Evolutionary conservation across 1,140 invertebrate species (phyloP), one percentile per base, ranked within the genome.

Genomic region (Microplitis mediator): DNA sequence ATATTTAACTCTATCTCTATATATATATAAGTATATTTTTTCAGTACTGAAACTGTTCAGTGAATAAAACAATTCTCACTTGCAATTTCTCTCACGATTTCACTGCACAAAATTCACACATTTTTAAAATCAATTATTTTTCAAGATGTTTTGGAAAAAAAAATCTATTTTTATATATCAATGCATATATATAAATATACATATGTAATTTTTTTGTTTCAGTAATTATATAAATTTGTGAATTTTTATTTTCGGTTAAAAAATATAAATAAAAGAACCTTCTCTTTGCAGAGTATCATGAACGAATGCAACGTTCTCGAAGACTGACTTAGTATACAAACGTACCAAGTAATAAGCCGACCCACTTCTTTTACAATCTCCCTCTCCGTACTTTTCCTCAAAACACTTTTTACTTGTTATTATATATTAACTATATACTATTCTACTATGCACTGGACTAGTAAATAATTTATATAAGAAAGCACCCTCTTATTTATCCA

Each of bases 261-360:
- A 63, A 51, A 14, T 35, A 32, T 34, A 4, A 3, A 65, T 45
- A 72, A 71, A 75, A 69, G 79, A 66, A 76, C 79, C 73, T 74
- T 80, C 73, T 75, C 79, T 76, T 75, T 75, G 65, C 80, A 79
- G 76, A 76, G 79, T 79, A 73, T 78, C 74, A 78, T 76, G 77
- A 77, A 81, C 68, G 79, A 85, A 82, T 86, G 84, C 78, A 80
- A 74, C 74, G 80, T 82, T 84, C 81, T 76, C 78, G 78, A 71
- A 79, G 80, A 84, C 82, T 77, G 80, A 84, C 80, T 81, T 78
- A 76, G 74, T 80, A 76, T 80, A 81, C 83, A 82, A 81, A 80
- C 81, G 83, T 80, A 31, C n/a, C 16, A 36, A 35, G 60, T 23
- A 56, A 56, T 56, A 23, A 62, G 60, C 11, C 84, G 84, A 85